Evolutionary conservation across 1,140 invertebrate species (phyloP).

Genomic region (Drosophila malerkotliana): DNA sequence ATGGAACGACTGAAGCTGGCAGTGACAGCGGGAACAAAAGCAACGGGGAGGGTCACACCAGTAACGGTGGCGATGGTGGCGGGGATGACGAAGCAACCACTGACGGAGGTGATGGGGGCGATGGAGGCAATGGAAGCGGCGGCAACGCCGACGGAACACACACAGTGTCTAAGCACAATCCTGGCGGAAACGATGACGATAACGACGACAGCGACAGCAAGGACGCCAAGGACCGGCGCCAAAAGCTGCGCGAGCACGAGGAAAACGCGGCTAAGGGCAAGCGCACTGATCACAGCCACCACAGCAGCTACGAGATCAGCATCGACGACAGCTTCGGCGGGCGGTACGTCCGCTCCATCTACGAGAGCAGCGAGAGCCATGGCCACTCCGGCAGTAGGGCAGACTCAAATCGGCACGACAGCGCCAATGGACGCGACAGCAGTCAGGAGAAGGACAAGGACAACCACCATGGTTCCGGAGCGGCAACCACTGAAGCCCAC

Average conservation of each 20-base stretch:
- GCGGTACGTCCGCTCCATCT: conserved; percentile 64
- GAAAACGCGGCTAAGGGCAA: neutral
- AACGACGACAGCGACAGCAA: conserved; percentile 65
- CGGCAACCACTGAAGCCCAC: too few species aligned
- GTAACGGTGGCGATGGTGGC: neutral
- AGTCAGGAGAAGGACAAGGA: neutral
- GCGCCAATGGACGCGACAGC: neutral
- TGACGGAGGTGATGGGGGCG: neutral
- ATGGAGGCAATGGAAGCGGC: neutral
- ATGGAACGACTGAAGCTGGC: neutral
- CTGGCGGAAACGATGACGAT: conserved; percentile 14
- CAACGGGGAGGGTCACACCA: neutral
- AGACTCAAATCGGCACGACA: conserved; percentile 24
- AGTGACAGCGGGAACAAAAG: neutral
- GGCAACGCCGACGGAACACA: neutral
- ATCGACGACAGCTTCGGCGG: conserved; percentile 73
- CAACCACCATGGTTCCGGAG: neutral
- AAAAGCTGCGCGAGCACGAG: neutral
- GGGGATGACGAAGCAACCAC: neutral
- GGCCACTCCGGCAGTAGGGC: conserved; percentile 52
- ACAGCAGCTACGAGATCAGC: conserved; percentile 75
- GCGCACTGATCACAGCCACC: conserved; percentile 47
- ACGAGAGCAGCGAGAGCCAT: conserved; percentile 69
- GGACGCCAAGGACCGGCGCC: conserved; percentile 17
- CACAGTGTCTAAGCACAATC: neutral